Evolutionary conservation across 2,797 vertebrate genomes (phyloP).

Genomic region (Poeciliopsis gracilis): DNA sequence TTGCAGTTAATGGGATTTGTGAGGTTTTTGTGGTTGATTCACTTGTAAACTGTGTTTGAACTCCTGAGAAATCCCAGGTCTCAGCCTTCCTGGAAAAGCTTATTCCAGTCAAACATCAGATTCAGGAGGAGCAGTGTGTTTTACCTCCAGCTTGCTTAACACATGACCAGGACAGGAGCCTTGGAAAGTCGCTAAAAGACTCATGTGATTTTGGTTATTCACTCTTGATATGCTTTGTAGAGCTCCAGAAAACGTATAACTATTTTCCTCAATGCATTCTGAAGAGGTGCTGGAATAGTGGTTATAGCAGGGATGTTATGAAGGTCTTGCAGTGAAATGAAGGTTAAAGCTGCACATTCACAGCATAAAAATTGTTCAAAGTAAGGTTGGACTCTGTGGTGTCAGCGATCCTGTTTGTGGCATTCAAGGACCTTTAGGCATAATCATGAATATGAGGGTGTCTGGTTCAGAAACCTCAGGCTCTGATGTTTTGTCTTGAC

Average conservation of each 20-base stretch:
- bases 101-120: not conserved
- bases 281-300: not conserved
- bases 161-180: not conserved
- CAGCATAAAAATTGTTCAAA: not conserved
- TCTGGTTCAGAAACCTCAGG: not conserved
- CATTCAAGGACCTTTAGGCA: not conserved
- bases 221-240: not conserved
- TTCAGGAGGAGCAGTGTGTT: not conserved
- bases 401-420: not conserved
- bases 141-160: not conserved
- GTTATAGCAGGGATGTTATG: not conserved
- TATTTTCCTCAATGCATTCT: not conserved
- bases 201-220: not conserved
- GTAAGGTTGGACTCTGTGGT: not conserved
- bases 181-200: not conserved
- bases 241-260: not conserved
- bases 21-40: not conserved
- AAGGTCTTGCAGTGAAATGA: not conserved
- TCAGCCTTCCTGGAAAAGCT: not conserved
- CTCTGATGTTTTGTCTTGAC: not conserved
- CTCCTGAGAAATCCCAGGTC: not conserved
- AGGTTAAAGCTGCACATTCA: not conserved
- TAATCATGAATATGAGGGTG: not conserved
- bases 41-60: not conserved
- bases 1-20: not conserved